A percentile compares a stretch with the other conserved stretches of the same genome.
Conservation (phyloP, 2,797 vertebrate genomes). For the Otus scops region DNA sequence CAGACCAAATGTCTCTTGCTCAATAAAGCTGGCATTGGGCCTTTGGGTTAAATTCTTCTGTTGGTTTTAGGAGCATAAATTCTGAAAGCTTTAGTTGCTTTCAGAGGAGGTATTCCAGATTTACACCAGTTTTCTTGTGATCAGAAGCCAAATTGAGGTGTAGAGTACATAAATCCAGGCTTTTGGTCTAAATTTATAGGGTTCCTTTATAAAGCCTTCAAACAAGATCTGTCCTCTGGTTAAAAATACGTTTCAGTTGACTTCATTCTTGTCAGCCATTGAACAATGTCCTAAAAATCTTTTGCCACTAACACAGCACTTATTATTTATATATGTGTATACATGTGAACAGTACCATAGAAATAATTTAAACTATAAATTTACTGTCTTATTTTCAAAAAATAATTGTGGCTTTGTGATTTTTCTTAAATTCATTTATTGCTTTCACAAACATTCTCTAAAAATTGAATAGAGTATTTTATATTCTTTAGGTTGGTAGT, state of each 20-base stretch:
- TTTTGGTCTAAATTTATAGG: conserved; percentile 18
- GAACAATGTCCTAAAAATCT: background rate
- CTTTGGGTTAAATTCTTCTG: background rate
- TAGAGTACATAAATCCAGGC: background rate
- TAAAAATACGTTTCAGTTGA: background rate
- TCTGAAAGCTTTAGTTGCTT: background rate
- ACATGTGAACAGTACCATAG: background rate
- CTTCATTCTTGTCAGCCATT: background rate
- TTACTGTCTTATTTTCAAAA: background rate
- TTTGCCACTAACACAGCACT: background rate
- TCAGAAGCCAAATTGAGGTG: background rate
- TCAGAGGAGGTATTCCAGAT: background rate
- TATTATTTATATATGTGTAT: background rate
- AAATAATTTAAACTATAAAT: conserved; percentile 10
- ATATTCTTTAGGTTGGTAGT: background rate
- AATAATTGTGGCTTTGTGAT: background rate
- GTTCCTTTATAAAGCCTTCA: conserved; percentile 13
- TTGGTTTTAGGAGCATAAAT: background rate
- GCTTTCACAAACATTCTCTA: background rate
- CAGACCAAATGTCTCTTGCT: conserved; percentile 37
- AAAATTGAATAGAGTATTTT: background rate
- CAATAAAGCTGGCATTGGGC: background rate
- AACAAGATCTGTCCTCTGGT: background rate
- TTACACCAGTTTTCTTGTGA: conserved; percentile 14
- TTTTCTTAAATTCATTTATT: background rate